A percentile compares a stretch with the other conserved stretches of the same genome.
Conservation (phyloP, 2,888 invertebrate species). For the Scaptomyza caliginosa region DNA sequence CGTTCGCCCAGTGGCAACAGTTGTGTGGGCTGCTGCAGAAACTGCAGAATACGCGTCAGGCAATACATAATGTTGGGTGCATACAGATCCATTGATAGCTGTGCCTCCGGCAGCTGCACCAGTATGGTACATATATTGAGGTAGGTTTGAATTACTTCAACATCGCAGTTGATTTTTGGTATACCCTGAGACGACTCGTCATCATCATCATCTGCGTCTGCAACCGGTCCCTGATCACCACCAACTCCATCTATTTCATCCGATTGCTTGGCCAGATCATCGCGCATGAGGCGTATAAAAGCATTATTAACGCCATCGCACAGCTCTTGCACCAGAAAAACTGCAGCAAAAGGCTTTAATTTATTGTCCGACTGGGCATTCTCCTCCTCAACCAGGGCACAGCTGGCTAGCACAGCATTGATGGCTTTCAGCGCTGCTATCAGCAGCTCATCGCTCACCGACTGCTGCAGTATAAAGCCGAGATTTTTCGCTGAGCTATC, state of each 20-base stretch:
- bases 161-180: conserved; percentile 63
- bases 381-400: conserved; percentile 76
- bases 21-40: conserved; percentile 77
- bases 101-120: conserved; percentile 81
- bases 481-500: conserved; percentile 86
- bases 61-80: conserved; percentile 75
- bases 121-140: conserved; percentile 83
- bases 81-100: conserved; percentile 67
- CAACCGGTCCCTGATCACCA: conserved; percentile 17
- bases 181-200: conserved; percentile 23
- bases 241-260: conserved; percentile 50
- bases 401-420: conserved; percentile 85
- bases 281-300: conserved; percentile 78
- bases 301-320: conserved; percentile 82
- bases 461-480: conserved; percentile 90
- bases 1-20: conserved; percentile 79
- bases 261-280: conserved; percentile 56
- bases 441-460: conserved; percentile 87
- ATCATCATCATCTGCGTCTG: conserved; percentile 35
- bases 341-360: conserved; percentile 67
- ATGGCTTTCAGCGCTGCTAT: conserved; percentile 86
- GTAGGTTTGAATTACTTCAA: conserved; percentile 83
- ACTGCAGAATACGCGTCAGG: conserved; percentile 78
- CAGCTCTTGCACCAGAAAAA: conserved; percentile 80
- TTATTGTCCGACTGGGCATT: conserved; percentile 58